A percentile compares a stretch with the other conserved stretches of the same genome.
Conservation (phyloP, 92 coral and sea anemone species). For the Ricordea florida region DNA sequence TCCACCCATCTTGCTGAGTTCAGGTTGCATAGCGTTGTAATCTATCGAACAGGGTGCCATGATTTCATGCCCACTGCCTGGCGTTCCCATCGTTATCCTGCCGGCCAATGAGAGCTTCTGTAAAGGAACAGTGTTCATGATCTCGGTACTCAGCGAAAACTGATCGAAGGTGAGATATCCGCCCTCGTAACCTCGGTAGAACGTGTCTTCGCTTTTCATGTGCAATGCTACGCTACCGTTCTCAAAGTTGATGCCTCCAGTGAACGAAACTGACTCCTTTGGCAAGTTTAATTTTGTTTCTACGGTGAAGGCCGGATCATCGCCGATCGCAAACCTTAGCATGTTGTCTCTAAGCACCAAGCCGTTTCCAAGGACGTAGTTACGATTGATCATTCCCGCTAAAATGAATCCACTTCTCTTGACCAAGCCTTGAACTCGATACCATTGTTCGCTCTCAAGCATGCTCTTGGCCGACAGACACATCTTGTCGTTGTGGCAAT, state of each 20-base stretch:
- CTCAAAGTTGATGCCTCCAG: constrained; percentile 73
- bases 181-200: constrained; percentile 67
- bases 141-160: constrained; percentile 68
- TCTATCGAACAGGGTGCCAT: constrained; percentile 72
- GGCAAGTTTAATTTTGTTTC: constrained; percentile 68
- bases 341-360: constrained; percentile 82
- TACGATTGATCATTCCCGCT: constrained; percentile 74
- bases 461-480: constrained; percentile 80
- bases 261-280: constrained; percentile 77
- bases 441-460: constrained; percentile 90
- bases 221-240: constrained; percentile 72
- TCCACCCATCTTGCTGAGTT: constrained; percentile 72
- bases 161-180: constrained; percentile 76
- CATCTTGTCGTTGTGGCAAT: constrained; percentile 71
- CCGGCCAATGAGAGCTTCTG: constrained; percentile 70
- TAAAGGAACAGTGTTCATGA: constrained; percentile 77
- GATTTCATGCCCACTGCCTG: constrained; percentile 56
- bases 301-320: constrained; percentile 63
- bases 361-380: constrained; percentile 81
- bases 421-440: constrained; percentile 89
- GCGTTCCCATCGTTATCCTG: constrained; percentile 71
- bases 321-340: constrained; percentile 64
- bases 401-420: constrained; percentile 72
- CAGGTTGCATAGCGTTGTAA: constrained; percentile 74
- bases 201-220: constrained; percentile 78